phyloP scores from a whole-genome alignment of 2,888 invertebrate genomes.

The Mactromeris polynyma region DNA sequence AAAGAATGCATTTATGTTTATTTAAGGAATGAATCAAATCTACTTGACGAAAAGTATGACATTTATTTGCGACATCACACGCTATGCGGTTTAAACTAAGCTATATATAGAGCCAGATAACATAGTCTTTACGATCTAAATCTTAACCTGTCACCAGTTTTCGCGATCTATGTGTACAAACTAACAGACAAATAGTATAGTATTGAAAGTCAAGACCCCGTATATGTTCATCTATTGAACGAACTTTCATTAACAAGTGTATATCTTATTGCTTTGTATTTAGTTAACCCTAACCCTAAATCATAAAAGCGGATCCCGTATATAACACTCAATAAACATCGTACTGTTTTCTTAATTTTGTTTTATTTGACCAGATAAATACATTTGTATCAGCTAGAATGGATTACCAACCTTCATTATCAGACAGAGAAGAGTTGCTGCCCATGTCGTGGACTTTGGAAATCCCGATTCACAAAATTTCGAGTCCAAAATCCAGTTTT shows the following conservation, averaged over 20 bases:
- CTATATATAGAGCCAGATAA: conserved; percentile 3
- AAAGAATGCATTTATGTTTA: no score
- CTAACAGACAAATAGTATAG: background rate
- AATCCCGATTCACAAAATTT: conserved; percentile 23
- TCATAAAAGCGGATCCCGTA: no score
- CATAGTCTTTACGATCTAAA: background rate
- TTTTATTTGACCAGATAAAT: no score
- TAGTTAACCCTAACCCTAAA: no score
- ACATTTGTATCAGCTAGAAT: background rate
- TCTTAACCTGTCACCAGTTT: conserved; percentile 13
- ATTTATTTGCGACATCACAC: background rate
- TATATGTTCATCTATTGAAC: no score
- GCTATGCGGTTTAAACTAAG: background rate
- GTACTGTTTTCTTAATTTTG: no score
- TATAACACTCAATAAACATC: no score
- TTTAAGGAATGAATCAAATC: no score
- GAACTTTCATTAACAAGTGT: no score
- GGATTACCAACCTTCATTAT: conserved; percentile 50
- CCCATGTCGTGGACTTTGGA: conserved; percentile 58
- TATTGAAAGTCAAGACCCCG: background rate
- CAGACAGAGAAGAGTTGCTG: conserved; percentile 44
- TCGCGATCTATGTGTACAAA: background rate
- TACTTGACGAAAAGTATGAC: no score
- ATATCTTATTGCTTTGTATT: no score
- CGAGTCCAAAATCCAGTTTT: conserved; percentile 27